phyloP scores from a whole-genome alignment of 2,113 vertebrate genomes.

The Bambusicola thoracicus region DNA sequence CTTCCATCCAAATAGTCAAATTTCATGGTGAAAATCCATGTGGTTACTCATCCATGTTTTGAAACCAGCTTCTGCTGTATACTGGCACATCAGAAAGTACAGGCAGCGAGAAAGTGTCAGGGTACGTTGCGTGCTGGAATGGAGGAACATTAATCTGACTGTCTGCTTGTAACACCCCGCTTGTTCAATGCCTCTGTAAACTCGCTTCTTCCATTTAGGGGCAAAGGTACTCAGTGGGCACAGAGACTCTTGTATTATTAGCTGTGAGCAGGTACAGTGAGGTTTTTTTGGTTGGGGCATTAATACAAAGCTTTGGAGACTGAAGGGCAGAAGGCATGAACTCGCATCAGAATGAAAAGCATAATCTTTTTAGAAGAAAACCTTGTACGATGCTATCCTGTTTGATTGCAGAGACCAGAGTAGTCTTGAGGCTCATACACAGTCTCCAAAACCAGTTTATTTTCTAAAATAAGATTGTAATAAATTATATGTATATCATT shows the following conservation, averaged over 20 bases:
- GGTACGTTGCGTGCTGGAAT: neutral
- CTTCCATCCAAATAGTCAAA: neutral
- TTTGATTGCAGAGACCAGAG: neutral
- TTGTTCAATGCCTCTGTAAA: neutral
- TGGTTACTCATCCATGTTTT: neutral
- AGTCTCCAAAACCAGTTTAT: neutral
- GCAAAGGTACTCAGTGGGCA: neutral
- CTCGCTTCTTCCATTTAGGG: neutral
- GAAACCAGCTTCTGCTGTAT: accelerated
- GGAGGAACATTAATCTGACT: neutral
- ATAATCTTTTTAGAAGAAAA: neutral
- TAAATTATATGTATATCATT: neutral
- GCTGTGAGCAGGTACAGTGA: neutral
- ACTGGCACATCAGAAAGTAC: neutral
- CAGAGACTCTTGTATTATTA: neutral
- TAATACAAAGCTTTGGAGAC: neutral
- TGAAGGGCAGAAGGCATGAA: neutral
- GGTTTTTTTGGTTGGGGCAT: neutral
- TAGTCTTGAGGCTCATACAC: neutral
- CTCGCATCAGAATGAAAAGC: neutral
- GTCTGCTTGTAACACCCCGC: neutral
- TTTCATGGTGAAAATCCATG: neutral
- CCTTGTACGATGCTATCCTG: neutral
- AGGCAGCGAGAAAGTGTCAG: neutral
- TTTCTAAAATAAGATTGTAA: neutral